Base-by-base conservation (phyloP, 2,797 vertebrate genomes). In the Spondyliosoma cantharus region DNA sequence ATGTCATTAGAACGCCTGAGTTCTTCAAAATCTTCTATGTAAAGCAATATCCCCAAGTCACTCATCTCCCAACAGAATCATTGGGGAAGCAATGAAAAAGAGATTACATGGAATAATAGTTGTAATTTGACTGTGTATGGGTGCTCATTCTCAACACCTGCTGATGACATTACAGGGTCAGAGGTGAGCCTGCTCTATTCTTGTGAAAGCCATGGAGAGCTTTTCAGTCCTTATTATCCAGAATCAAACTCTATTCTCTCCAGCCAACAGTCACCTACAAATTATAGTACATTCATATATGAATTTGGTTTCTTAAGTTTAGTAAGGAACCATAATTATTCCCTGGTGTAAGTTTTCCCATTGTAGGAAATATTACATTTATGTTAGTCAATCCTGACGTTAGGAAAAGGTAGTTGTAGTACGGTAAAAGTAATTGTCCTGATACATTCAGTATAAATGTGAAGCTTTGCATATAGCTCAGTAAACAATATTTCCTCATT, bases 31-130 rank as follows among this genome's bases (percentile, higher is more conserved):
- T 48, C 71, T 52, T 50, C 73, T 63, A 66, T 86, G 89, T 85
- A 87, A 92, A 81, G 48, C 22, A 77, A 90, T 86, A 85, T 76
- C 19, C 74, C 69, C 72, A 48, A 17, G 25, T 76, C 27, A 45
- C 25, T 48, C 16, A n/a, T 69, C 65, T 58, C 54, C 46, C 52
- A 48, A 58, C 22, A 11, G 43, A 61, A 71, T 12, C 57, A 49
- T 5, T 7, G 0, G 22, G 45, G 20, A 54, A 60, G 60, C 42
- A 71, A 78, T 73, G 24, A 58, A 70, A 66, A 71, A 63, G 53
- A 57, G 15, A 61, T 78, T 74, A 43, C 11, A 71, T 65, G 49
- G 62, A 89, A 81, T 60, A 61, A 79, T 80, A 27, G 62, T 71
- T 71, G 50, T 68, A 46, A 76, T 79, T 68, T 65, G 29, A 72